Percentiles rank a stretch among this genome's conserved stretches.
Conservation (phyloP, 2,888 invertebrate genomes). For the Ennomos fuscantarius region DNA sequence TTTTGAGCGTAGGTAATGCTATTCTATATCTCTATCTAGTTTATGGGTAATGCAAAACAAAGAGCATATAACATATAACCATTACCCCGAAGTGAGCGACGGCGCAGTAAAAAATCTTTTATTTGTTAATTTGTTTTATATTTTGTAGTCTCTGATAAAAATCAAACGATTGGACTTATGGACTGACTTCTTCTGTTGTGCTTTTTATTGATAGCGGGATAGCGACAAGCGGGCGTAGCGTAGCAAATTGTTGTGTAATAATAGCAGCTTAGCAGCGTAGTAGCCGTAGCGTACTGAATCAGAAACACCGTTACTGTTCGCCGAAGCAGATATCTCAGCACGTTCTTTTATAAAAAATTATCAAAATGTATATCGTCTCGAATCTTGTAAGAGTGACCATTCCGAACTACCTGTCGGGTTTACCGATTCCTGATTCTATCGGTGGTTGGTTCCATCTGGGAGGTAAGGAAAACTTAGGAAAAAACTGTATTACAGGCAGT, state of each 20-base stretch:
- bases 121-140: too few species aligned
- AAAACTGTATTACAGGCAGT: too few species aligned
- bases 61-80: too few species aligned
- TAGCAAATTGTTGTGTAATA: slow-evolving; percentile 35
- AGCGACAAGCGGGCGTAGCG: neutral
- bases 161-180: too few species aligned
- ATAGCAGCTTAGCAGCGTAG: slow-evolving; percentile 11
- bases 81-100: too few species aligned
- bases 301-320: slow-evolving; percentile 21
- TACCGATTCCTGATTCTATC: slow-evolving; percentile 93
- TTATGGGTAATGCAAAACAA: too few species aligned
- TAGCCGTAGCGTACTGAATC: too few species aligned
- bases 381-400: slow-evolving; percentile 91
- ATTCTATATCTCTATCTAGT: too few species aligned
- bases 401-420: slow-evolving; percentile 92
- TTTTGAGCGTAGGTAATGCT: too few species aligned
- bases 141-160: too few species aligned
- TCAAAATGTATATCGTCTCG: slow-evolving; percentile 90
- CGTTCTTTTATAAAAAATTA: slow-evolving; percentile 1
- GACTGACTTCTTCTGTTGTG: slow-evolving; percentile 1
- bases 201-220: neutral
- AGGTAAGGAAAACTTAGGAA: slow-evolving; percentile 76
- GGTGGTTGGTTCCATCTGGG: slow-evolving; percentile 95
- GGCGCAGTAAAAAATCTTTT: too few species aligned
- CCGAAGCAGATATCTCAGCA: slow-evolving; percentile 1